Conservation (phyloP, 2,113 vertebrate genomes). For the Dryoscopus gambensis region DNA sequence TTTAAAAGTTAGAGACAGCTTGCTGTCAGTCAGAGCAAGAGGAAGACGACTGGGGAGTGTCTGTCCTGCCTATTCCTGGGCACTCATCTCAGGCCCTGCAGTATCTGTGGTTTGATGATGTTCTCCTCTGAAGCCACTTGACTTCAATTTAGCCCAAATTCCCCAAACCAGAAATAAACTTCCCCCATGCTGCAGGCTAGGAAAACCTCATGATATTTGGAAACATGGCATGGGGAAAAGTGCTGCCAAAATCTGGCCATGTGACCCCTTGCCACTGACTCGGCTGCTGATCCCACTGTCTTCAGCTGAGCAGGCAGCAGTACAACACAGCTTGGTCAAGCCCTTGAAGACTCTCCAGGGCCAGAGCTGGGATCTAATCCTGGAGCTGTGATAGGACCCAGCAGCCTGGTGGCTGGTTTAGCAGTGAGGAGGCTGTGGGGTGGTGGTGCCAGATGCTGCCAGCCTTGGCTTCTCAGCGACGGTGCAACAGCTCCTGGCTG, state of each 20-base stretch:
- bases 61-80: background rate
- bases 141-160: background rate
- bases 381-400: background rate
- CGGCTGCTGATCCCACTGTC: background rate
- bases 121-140: background rate
- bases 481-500: background rate
- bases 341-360: background rate
- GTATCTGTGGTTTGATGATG: background rate
- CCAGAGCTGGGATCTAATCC: background rate
- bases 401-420: accelerated
- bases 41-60: background rate
- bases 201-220: background rate
- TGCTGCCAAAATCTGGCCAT: background rate
- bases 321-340: background rate
- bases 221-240: background rate
- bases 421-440: background rate
- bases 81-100: background rate
- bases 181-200: background rate
- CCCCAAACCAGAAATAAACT: background rate
- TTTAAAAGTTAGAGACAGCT: background rate
- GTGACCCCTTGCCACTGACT: background rate
- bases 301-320: background rate
- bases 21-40: background rate
- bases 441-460: background rate
- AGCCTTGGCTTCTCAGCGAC: background rate